Evolutionary conservation across 2,888 invertebrate genomes (phyloP), one percentile per base, ranked within the genome.

Genomic region (Orchesella flavescens): DNA sequence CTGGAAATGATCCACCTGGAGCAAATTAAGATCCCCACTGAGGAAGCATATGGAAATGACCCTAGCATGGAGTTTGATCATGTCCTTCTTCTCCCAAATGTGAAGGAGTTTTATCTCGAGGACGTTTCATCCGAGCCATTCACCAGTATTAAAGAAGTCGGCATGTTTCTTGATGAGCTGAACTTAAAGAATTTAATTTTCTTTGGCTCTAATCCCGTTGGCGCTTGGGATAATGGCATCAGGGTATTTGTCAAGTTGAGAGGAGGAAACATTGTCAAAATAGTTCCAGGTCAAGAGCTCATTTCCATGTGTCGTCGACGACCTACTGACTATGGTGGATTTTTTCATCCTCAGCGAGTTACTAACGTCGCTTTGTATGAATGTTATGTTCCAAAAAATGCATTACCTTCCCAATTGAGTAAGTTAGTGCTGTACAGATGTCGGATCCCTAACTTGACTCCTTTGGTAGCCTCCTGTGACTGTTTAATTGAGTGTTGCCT

Each of bases 11-110:
- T 85, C 46, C 76, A 73, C 15, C 49, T 85, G 15, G 83, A 83
- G 24, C 72, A 80, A n/a, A 65, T 85, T 21, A 83, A 83, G 49
- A 72, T 85, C 17, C 85, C 85, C 12, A 76, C 80, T 24, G 85
- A 83, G 13, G 85, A 83, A 1, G 19, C 81, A 15, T 76, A 59
- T 9, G 77, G 83, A 13, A 80, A 71, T 23, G 85, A 85, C 46
- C 83, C 85, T 3, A 68, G 73, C 19, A 65, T 72, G n/a, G 85
- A 85, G 21, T 85, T 85, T 53, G 80, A 85, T 23, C 83, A 83
- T 59, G 49, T 77, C 44, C 46, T 85, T 17, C 55, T 83, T 4
- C 80, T 85, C 10, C 85, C 85, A 1, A 85, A 74, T 59, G 49
- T 85, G n/a, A 76, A 65, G 23, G 77, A 83, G 13, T 85, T 85